A percentile compares a stretch with the other conserved stretches of the same genome.
Conservation (phyloP, 2,797 vertebrate species). For the Hybognathus amarus region DNA sequence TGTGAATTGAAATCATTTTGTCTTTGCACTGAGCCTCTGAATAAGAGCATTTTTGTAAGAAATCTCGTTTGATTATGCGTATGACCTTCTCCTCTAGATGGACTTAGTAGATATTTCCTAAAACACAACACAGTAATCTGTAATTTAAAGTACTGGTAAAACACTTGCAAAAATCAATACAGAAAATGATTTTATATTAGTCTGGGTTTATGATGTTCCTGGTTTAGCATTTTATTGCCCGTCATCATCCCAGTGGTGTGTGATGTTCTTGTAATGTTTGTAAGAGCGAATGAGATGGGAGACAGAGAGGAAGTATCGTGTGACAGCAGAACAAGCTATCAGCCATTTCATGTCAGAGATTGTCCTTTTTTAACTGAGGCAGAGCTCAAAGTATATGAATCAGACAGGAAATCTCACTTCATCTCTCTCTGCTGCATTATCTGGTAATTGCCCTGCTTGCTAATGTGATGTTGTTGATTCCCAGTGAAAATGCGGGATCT, state of each 20-base stretch:
- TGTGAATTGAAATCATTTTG: not conserved
- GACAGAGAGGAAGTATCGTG: not conserved
- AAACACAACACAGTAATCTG: not conserved
- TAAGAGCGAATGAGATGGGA: not conserved
- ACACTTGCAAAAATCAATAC: not conserved
- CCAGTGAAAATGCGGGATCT: constrained; percentile 2
- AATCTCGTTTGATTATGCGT: too few species aligned
- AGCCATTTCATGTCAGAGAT: not conserved
- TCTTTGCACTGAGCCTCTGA: not conserved
- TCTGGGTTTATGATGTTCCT: not conserved
- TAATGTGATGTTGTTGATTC: constrained; percentile 34
- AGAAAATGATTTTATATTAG: not conserved
- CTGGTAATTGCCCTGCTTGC: constrained; percentile 21
- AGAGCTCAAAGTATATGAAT: constrained; percentile 1
- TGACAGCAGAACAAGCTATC: constrained; percentile 12
- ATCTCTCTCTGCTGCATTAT: not conserved
- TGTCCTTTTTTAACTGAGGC: not conserved
- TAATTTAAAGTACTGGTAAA: not conserved
- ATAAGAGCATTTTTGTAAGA: not conserved
- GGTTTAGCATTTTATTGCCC: not conserved
- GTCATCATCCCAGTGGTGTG: not conserved
- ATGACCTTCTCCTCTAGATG: not conserved
- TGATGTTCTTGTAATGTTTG: not conserved
- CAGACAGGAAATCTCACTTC: not conserved
- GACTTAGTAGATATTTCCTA: not conserved